A percentile compares a stretch with the other conserved stretches of the same genome.
These are phyloP conservation scores for Cataglyphis albicans DNA, from an alignment of 2,888 invertebrate species.

Conservation along the genomic window DNA sequence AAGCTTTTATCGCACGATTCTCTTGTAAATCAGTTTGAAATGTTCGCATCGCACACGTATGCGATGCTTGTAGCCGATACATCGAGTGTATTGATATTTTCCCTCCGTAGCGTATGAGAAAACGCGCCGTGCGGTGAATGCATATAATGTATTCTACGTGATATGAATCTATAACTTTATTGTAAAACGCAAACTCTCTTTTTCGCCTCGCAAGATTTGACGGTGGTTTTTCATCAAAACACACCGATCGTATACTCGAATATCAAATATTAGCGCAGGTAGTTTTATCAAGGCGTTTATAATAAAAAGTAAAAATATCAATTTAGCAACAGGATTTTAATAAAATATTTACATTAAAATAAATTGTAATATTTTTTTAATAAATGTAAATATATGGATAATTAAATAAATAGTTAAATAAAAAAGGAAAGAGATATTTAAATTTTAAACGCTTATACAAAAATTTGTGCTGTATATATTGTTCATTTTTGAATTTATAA, in stretches of 20 bases:
- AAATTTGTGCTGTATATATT: not conserved
- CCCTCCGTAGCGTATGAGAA: conserved; percentile 44
- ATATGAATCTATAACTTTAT: conserved; percentile 56
- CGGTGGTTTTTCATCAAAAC: conserved; percentile 35
- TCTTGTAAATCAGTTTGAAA: conserved; percentile 46
- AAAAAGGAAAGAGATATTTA: not conserved
- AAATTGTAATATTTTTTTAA: not conserved
- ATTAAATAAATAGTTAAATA: not conserved
- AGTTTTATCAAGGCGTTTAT: conserved; percentile 1
- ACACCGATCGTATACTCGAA: not conserved
- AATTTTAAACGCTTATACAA: not conserved
- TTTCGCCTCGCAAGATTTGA: conserved; percentile 35
- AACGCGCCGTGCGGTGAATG: conserved; percentile 35
- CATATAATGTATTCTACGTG: conserved; percentile 52
- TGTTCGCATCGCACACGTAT: conserved; percentile 19
- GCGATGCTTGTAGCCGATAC: conserved; percentile 46
- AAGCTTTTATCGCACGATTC: conserved; percentile 40
- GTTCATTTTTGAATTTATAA: not conserved
- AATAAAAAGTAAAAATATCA: conserved; percentile 15
- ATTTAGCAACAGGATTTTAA: not conserved
- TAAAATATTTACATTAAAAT: not conserved
- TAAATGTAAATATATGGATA: not conserved
- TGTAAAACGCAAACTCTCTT: conserved; percentile 36
- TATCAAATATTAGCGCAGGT: not conserved
- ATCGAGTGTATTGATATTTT: conserved; percentile 52